phyloP scores from a whole-genome alignment of 2,797 vertebrate genomes.

The Platyrinchus mystaceus region DNA sequence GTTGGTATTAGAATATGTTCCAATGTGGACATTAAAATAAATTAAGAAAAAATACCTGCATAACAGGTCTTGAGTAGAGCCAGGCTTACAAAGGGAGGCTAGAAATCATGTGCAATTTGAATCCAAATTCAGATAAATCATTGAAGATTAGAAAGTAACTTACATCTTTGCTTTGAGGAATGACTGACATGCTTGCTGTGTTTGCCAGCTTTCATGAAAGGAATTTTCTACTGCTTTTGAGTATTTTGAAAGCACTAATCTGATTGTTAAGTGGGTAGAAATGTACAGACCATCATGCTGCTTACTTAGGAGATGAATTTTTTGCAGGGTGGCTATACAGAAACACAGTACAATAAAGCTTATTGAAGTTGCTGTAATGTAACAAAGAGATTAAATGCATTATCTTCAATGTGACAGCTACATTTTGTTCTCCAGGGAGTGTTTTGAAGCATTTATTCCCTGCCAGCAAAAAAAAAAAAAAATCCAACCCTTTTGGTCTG shows the following conservation, averaged over 20 bases:
- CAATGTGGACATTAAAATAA: neutral
- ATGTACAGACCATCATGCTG: neutral
- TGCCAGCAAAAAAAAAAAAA: neutral
- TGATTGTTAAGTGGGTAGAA: conserved; percentile 30
- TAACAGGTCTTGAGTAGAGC: neutral
- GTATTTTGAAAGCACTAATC: conserved; percentile 32
- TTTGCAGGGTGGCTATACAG: neutral
- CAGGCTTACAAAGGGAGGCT: neutral
- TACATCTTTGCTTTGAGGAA: conserved; percentile 12
- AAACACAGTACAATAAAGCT: neutral
- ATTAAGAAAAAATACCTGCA: neutral
- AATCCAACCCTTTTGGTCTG: neutral
- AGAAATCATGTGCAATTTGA: neutral
- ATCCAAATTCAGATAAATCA: neutral
- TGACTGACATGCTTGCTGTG: neutral
- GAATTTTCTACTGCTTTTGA: conserved; percentile 11
- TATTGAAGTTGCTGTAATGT: conserved; percentile 23
- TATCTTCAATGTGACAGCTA: conserved; percentile 61
- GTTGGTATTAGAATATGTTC: neutral
- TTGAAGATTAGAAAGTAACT: neutral
- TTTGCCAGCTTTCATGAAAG: neutral
- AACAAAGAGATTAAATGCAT: conserved; percentile 52
- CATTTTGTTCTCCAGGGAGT: conserved; percentile 34
- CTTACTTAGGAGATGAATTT: conserved; percentile 21
- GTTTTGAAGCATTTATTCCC: conserved; percentile 40